Evolutionary conservation across 2,888 invertebrate species (phyloP), one percentile per base, ranked within the genome.

Genomic region (Drosophila bunnanda): DNA sequence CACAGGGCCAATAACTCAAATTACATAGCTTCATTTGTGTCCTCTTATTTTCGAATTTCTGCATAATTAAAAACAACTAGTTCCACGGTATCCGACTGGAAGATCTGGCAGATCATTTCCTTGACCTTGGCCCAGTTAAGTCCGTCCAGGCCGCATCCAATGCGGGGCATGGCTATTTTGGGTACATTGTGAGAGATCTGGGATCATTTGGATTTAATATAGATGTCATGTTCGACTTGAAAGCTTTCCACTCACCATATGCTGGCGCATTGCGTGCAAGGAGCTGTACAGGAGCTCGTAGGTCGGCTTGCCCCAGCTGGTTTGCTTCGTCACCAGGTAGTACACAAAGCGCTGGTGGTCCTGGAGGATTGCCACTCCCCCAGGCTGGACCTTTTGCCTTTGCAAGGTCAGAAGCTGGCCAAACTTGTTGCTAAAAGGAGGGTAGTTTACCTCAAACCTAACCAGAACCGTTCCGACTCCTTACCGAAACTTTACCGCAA

Each of bases 141-240:
- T 7, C 93, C 91, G 88, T 95, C 95, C 44, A 95, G 90, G 5
- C 95, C 95, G 89, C 95, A 95, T 0, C 95, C 95, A 65, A 95
- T 94, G 76, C 93, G 91, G 0, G 95, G 95, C 90, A 95, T 93
- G 2, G 95, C 94, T 53, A 95, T 74, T 56, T 93, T 93, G 17
- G 77, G 91, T 0, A 95, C 93, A 22, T 91, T 80, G 74, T 94
- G 88, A 50, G 92, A 76, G 5, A 91, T 77, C 92, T 92, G 4
- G 4, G 7, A 30, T 0, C n/a, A 8, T 1, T 7, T 12, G 1
- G 10, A 20, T 4, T 12, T 4, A 1, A 28, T 12, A 41, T n/a
- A 73, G 68, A 28, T 15, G 3, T 34, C 4, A 5, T 22, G 8
- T 2, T 54, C 17, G 15, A 22, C 4, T 25, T 28, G 22, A n/a